Base-by-base conservation (phyloP, 2,888 invertebrate species). In the Euphydryas editha region DNA sequence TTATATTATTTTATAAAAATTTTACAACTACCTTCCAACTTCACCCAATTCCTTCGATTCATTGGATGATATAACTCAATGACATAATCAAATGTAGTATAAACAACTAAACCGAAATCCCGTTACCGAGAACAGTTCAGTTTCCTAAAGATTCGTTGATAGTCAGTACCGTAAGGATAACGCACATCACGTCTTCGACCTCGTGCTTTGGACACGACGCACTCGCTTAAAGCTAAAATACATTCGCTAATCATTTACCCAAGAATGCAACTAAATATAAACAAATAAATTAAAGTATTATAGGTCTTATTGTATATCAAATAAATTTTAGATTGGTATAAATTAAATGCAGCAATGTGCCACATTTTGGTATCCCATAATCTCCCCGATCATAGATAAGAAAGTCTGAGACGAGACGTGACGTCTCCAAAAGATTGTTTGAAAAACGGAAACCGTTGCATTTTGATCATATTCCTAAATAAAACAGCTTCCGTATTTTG, bases 401-500 rank as follows among this genome's bases (percentile, higher is more conserved):
- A 46, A 7, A 62, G 60, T 57, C 58, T 63, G 49, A 21, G 49
- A 51, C 64, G 62, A 63, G 65, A 72, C 70, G 73, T 70, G 70
- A 67, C 62, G 62, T 64, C 62, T 64, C 55, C 18, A 51, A 62
- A 58, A 47, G 55, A 18, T 49, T 49, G 17, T 54, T 56, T 39
- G 59, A 67, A 62, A 37, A 60, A 65, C 68, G 65, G 62, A 62
- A 72, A 67, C 70, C 44, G 70, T 67, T 60, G 46, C 66, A 61
- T 65, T 61, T 69, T 58, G 21, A 68, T 63, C 62, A 15, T 62
- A 65, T 68, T 71, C 72, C 59, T 58, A 72, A 68, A 71, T n/a
- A n/a, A 70, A 24, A 21, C 15, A 13, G 68, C 69, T 72, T 72
- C 74, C 72, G 75, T 69, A 70, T 73, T 72, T 39, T 39, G 3